These are phyloP conservation scores for Aurelia aurita complex sp. Pacific DNA, from an alignment of 30 jellyfish, hydroid and myxozoan species.

Conservation along the genomic window DNA sequence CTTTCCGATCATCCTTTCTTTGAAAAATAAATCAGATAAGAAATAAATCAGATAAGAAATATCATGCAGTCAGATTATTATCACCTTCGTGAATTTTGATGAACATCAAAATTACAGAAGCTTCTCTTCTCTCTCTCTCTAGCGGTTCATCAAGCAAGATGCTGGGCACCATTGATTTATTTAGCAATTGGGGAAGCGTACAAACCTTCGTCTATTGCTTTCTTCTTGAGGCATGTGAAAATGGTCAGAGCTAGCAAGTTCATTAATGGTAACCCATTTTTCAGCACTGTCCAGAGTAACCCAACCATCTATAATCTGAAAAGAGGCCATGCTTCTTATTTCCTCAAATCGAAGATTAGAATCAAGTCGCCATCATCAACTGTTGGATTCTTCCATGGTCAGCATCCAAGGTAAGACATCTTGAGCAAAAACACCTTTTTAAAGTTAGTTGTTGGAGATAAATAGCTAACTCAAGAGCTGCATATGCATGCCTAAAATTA, in stretches of 20 bases:
- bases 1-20: no score
- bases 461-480: no score
- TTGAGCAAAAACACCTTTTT: no score
- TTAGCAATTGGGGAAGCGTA: slow-evolving; percentile 48
- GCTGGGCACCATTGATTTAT: slow-evolving; percentile 66
- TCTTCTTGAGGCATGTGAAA: slow-evolving; percentile 47
- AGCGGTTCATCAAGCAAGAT: slow-evolving; percentile 16
- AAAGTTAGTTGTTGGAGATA: no score
- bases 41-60: no score
- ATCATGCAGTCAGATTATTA: no score
- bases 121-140: not conserved
- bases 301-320: not conserved
- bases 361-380: not conserved
- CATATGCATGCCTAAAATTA: no score
- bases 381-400: slow-evolving; percentile 28
- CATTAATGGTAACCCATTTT: not conserved
- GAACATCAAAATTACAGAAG: no score
- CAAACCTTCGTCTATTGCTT: slow-evolving; percentile 48
- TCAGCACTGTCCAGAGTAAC: not conserved
- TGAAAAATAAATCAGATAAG: no score
- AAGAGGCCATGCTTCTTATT: not conserved
- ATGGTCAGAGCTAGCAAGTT: not conserved
- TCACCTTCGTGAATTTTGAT: no score
- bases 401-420: slow-evolving; percentile 35
- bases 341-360: slow-evolving; percentile 1